These are phyloP conservation scores for Dicroscelio sp. DNA, from an alignment of 2,888 invertebrate genomes.

Conservation along the genomic window DNA sequence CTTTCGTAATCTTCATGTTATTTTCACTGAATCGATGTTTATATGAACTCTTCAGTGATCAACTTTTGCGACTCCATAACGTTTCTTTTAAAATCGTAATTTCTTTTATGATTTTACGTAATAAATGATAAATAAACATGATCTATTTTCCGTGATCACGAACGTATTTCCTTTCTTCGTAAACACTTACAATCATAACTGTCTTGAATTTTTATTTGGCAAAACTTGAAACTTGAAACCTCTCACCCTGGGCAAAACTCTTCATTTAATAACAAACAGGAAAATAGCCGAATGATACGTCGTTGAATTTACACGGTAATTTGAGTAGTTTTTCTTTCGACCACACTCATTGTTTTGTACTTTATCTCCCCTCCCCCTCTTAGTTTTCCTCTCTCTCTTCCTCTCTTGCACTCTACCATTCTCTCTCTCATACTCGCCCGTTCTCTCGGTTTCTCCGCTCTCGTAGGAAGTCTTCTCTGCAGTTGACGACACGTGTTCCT, in stretches of 20 bases:
- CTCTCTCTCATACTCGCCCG: not conserved
- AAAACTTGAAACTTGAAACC: no score
- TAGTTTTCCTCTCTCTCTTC: conserved; percentile 12
- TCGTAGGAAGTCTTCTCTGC: conserved; percentile 47
- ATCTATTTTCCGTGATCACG: no score
- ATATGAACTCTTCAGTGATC: no score
- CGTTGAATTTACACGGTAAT: conserved; percentile 65
- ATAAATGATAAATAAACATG: no score
- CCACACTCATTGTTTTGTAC: conserved; percentile 19
- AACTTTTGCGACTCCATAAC: no score
- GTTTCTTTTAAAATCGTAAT: no score
- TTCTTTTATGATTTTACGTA: no score
- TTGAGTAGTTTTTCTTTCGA: conserved; percentile 45
- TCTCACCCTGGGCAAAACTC: conserved; percentile 1
- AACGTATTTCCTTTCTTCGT: no score
- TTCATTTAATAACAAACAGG: conserved; percentile 2
- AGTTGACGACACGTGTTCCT: conserved; percentile 86
- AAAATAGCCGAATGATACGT: conserved; percentile 34
- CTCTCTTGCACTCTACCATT: not conserved
- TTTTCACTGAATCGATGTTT: no score
- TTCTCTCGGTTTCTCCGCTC: not conserved
- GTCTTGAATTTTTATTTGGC: no score
- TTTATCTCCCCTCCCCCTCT: conserved; percentile 15
- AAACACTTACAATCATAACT: no score
- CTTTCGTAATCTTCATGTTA: no score